phyloP scores from a whole-genome alignment of 2,888 invertebrate species.

The Tenthredo amoena region DNA sequence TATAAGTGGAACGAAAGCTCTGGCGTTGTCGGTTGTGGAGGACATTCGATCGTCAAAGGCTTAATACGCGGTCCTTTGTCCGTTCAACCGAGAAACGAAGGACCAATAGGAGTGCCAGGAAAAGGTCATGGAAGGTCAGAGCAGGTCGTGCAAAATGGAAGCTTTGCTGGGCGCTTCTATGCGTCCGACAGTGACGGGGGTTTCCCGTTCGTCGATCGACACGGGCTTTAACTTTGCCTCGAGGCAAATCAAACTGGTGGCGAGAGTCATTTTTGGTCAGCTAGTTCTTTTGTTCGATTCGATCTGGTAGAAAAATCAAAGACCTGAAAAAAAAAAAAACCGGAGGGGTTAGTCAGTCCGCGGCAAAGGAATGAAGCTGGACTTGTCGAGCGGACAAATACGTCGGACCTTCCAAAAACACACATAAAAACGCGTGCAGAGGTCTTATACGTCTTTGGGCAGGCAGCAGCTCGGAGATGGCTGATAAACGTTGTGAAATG shows the following conservation, averaged over 20 bases:
- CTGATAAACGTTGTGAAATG: slow-evolving; percentile 56
- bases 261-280: slow-evolving; percentile 40
- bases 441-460: slow-evolving; percentile 12
- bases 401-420: slow-evolving; percentile 28
- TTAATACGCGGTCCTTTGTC: slow-evolving; percentile 24
- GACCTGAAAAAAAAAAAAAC: slow-evolving; percentile 19
- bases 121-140: slow-evolving; percentile 29
- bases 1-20: neutral
- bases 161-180: neutral
- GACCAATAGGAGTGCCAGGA: slow-evolving; percentile 15
- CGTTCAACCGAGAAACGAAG: slow-evolving; percentile 17
- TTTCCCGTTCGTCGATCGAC: slow-evolving; percentile 37
- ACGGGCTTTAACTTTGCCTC: slow-evolving; percentile 28
- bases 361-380: neutral
- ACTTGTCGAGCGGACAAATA: slow-evolving; percentile 46
- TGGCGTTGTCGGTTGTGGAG: neutral
- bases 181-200: slow-evolving; percentile 45
- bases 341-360: slow-evolving; percentile 1
- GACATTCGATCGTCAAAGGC: slow-evolving; percentile 33
- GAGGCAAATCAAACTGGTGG: slow-evolving; percentile 42
- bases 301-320: slow-evolving; percentile 28
- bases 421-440: slow-evolving; percentile 1
- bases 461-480: slow-evolving; percentile 14
- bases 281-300: slow-evolving; percentile 34
- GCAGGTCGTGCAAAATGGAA: slow-evolving; percentile 13